Conservation (phyloP, 1,140 invertebrate genomes). For the Aphelinus certus region DNA sequence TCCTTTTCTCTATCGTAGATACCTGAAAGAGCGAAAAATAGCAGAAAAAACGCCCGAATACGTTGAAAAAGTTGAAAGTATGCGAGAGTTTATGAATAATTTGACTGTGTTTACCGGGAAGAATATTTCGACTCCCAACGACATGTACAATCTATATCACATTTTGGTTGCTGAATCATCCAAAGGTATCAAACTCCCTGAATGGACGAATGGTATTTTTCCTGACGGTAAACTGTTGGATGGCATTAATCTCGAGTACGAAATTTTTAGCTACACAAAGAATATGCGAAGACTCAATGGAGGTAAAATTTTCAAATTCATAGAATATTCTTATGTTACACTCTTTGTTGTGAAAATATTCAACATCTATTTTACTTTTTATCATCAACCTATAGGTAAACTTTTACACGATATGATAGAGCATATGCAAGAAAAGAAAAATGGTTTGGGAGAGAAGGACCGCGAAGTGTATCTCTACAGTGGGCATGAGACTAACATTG, state of each 20-base stretch:
- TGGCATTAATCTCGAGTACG: constrained; percentile 58
- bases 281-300: constrained; percentile 43
- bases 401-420: constrained; percentile 68
- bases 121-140: constrained; percentile 34
- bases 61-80: constrained; percentile 20
- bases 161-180: constrained; percentile 45
- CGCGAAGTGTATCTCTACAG: constrained; percentile 70
- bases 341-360: no score
- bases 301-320: constrained; percentile 8
- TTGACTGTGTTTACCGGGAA: constrained; percentile 50
- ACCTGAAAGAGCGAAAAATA: neutral
- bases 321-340: no score
- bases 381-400: constrained; percentile 34
- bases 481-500: constrained; percentile 77
- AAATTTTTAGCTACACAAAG: constrained; percentile 57
- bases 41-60: neutral
- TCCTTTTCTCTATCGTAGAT: neutral
- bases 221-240: constrained; percentile 46
- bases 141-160: constrained; percentile 52
- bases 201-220: constrained; percentile 51
- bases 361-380: no score
- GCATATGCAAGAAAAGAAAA: constrained; percentile 50
- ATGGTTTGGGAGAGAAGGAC: neutral
- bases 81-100: constrained; percentile 43
- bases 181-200: constrained; percentile 49